Evolutionary conservation across 2,888 invertebrate genomes (phyloP).

Genomic region (Mythimna ferrago): DNA sequence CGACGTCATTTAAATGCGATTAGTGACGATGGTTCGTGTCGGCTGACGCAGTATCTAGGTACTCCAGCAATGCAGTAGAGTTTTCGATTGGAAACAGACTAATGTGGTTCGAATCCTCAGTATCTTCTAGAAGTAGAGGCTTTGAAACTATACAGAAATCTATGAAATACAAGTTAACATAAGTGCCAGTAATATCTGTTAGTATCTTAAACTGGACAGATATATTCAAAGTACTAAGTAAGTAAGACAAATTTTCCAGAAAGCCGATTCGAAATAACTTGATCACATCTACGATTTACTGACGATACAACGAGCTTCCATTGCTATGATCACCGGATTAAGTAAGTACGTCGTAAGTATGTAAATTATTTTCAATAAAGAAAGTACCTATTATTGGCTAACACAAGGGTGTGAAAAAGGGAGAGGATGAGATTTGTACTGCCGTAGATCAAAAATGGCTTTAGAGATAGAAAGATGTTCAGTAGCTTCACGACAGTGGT

Average conservation of each 20-base stretch:
- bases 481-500: neutral
- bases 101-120: neutral
- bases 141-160: neutral
- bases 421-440: fast-evolving
- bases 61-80: neutral
- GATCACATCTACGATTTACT: too few species aligned
- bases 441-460: neutral
- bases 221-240: neutral
- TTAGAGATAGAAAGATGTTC: neutral
- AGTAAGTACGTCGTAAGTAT: slow-evolving; percentile 29
- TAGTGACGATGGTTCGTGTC: slow-evolving; percentile 4
- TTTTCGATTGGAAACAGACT: neutral
- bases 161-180: neutral
- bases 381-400: neutral
- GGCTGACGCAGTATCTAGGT: neutral
- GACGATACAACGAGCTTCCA: neutral
- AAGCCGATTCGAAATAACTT: neutral
- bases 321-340: neutral
- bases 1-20: slow-evolving; percentile 28
- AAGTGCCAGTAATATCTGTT: neutral
- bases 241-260: neutral
- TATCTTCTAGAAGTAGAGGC: neutral
- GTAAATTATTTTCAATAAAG: neutral
- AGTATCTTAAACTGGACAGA: neutral
- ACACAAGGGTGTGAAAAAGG: too few species aligned